These are phyloP conservation scores for Takifugu bimaculatus DNA, from an alignment of 2,113 vertebrate species.

Conservation along the genomic window DNA sequence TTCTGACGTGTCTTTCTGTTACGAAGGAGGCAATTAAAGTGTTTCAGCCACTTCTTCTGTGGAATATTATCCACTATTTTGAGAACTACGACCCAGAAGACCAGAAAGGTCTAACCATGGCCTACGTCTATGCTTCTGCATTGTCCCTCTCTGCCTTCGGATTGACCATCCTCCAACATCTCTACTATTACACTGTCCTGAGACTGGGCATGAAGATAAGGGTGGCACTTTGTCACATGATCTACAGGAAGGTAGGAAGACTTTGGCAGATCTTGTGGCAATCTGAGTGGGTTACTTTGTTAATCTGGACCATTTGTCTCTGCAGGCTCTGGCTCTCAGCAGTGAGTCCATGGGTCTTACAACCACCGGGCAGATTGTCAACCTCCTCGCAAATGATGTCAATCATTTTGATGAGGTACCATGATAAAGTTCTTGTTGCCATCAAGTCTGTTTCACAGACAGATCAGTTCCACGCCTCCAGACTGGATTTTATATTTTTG, in stretches of 20 bases:
- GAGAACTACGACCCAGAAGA: conserved; percentile 67
- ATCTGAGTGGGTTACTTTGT: not conserved
- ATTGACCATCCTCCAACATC: conserved; percentile 80
- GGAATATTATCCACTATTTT: conserved; percentile 85
- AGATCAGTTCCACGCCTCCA: not conserved
- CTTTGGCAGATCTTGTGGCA: not conserved
- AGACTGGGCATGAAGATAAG: conserved; percentile 86
- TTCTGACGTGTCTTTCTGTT: conserved; percentile 4
- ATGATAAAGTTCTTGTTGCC: not conserved
- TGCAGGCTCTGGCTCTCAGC: conserved; percentile 86
- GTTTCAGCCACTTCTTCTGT: conserved; percentile 85
- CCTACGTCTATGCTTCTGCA: conserved; percentile 72
- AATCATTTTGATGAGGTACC: conserved; percentile 88
- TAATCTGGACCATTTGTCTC: not conserved
- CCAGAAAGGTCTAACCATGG: conserved; percentile 48
- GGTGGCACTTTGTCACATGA: conserved; percentile 91
- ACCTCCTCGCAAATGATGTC: conserved; percentile 93
- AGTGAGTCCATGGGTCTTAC: conserved; percentile 87
- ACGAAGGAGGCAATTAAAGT: conserved; percentile 82
- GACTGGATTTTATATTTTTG: not conserved
- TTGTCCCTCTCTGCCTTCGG: conserved; percentile 76
- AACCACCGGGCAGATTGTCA: conserved; percentile 95
- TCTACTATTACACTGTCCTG: conserved; percentile 86
- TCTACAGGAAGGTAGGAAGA: conserved; percentile 84
- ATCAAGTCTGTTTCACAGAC: too few relatives aligned